Conservation (phyloP, 1,140 invertebrate species). For the Panonychus citri region DNA sequence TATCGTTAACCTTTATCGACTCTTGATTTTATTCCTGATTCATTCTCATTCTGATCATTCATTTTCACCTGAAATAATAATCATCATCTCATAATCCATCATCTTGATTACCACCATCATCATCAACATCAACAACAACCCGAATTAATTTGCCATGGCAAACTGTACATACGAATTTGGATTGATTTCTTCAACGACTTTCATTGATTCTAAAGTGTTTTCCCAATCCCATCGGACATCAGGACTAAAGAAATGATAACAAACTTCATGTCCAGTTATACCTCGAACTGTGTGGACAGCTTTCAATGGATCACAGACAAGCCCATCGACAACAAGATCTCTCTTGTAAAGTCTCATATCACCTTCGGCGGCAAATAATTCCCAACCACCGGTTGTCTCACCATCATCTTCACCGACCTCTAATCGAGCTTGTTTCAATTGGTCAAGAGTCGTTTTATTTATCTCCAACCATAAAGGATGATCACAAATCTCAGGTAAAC, state of each 20-base stretch:
- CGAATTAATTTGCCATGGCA: too few relatives aligned
- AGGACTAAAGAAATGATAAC: conserved; percentile 92
- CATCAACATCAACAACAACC: too few relatives aligned
- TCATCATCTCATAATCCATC: too few relatives aligned
- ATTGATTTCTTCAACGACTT: conserved; percentile 67
- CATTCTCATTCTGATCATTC: too few relatives aligned
- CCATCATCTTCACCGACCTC: conserved; percentile 45
- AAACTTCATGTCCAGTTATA: conserved; percentile 88
- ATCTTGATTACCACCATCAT: too few relatives aligned
- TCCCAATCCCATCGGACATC: conserved; percentile 94
- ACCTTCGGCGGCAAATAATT: conserved; percentile 91
- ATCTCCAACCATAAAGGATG: conserved; percentile 26
- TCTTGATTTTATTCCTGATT: too few relatives aligned
- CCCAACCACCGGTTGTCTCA: conserved; percentile 56
- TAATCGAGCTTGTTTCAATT: conserved; percentile 54
- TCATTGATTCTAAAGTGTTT: conserved; percentile 76
- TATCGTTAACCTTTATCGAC: too few relatives aligned
- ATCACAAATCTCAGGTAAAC: conserved; percentile 6
- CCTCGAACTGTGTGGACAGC: conserved; percentile 89
- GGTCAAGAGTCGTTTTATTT: conserved; percentile 54
- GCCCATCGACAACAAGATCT: conserved; percentile 74
- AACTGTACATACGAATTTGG: conserved; percentile 52
- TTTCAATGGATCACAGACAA: conserved; percentile 92
- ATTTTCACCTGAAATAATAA: too few relatives aligned
- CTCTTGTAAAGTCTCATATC: conserved; percentile 96